phyloP scores from a whole-genome alignment of 1,140 invertebrate species.

The Musca domestica region DNA sequence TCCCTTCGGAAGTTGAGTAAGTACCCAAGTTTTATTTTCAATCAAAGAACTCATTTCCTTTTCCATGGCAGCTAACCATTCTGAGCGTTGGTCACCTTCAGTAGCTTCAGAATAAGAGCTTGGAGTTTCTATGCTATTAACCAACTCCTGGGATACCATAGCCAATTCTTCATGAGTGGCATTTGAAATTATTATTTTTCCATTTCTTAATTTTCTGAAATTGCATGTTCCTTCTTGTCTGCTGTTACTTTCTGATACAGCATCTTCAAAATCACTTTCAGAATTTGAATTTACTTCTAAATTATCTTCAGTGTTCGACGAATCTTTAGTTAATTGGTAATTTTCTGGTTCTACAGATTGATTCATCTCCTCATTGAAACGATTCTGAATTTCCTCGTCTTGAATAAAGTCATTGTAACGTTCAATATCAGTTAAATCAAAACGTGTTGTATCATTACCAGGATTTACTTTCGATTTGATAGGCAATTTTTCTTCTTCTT shows the following conservation, averaged over 20 bases:
- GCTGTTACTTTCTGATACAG: no score
- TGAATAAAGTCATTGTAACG: no score
- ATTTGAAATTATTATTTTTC: not conserved
- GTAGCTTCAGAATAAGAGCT: not conserved
- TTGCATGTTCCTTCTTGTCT: not conserved
- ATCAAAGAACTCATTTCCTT: no score
- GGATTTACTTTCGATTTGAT: no score
- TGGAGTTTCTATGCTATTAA: not conserved
- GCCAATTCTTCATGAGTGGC: not conserved
- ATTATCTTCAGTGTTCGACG: not conserved
- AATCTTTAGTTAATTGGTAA: not conserved
- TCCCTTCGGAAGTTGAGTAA: slow-evolving; percentile 1
- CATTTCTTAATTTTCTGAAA: slow-evolving; percentile 1
- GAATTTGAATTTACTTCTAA: no score
- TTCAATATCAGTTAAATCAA: slow-evolving; percentile 1
- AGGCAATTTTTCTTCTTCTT: no score
- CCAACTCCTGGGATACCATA: no score
- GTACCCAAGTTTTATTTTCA: not conserved
- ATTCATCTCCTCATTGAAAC: not conserved
- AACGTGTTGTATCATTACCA: not conserved
- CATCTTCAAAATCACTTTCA: no score
- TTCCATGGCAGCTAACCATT: not conserved
- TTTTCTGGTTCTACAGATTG: no score
- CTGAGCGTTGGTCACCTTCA: not conserved
- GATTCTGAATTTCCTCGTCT: not conserved